Conservation (phyloP, 2,888 invertebrate species). For the Bruchidius siliquastri region DNA sequence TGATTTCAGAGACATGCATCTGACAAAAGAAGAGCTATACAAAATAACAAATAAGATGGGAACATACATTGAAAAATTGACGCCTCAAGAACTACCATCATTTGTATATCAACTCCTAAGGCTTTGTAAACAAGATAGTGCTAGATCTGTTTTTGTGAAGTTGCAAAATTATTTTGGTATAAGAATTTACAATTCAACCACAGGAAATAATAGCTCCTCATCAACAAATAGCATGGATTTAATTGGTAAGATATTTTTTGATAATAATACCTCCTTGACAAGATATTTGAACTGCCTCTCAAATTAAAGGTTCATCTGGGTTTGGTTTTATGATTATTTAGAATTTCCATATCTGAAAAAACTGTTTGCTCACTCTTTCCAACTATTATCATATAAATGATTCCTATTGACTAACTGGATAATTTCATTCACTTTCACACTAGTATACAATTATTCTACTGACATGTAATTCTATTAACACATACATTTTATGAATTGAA, state of each 20-base stretch:
- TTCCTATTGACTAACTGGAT: no score
- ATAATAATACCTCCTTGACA: no score
- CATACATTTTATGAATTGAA: no score
- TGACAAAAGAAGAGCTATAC: conserved; percentile 56
- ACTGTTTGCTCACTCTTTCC: no score
- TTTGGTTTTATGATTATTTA: no score
- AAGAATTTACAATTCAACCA: conserved; percentile 35
- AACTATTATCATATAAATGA: no score
- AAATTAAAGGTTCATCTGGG: no score
- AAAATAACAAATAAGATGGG: conserved; percentile 61
- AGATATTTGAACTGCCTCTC: no score
- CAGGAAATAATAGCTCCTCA: conserved; percentile 21
- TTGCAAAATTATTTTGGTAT: conserved; percentile 42
- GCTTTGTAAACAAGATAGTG: conserved; percentile 50
- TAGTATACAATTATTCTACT: no score
- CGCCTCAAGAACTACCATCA: conserved; percentile 61
- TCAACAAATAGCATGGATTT: conserved; percentile 33
- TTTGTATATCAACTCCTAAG: conserved; percentile 64
- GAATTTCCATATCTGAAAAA: no score
- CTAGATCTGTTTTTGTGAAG: conserved; percentile 37
- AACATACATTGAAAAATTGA: conserved; percentile 54
- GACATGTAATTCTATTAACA: no score
- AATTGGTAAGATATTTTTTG: conserved; percentile 32
- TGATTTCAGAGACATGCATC: conserved; percentile 53
- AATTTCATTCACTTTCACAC: no score